Evolutionary conservation across 2,797 vertebrate species (phyloP).

Genomic region (Lindbergichthys nudifrons): DNA sequence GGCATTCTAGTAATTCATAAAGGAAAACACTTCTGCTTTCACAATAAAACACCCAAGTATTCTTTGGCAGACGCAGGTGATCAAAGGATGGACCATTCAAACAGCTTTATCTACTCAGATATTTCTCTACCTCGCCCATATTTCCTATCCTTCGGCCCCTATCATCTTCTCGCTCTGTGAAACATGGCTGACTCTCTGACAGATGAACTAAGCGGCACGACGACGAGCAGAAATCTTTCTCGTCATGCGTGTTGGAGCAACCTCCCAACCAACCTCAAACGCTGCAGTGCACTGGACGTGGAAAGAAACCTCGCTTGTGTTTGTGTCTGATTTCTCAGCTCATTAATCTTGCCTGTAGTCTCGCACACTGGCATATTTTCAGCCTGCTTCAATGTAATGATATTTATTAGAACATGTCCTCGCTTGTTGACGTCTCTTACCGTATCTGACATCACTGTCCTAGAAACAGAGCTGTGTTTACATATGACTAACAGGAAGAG

Average conservation of each 20-base stretch:
- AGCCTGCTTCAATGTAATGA: constrained; percentile 72
- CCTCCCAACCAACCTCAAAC: constrained; percentile 47
- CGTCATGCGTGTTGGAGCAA: constrained; percentile 61
- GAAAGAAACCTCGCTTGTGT: constrained; percentile 43
- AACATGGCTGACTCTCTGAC: constrained; percentile 65
- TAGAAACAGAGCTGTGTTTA: constrained; percentile 65
- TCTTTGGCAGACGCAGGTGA: no score
- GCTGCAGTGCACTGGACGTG: constrained; percentile 42
- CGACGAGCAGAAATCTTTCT: constrained; percentile 59
- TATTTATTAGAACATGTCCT: constrained; percentile 78
- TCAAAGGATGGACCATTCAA: not conserved
- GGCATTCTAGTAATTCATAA: not conserved
- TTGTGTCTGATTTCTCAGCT: constrained; percentile 77
- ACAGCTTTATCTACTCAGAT: constrained; percentile 26
- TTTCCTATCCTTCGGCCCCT: constrained; percentile 45
- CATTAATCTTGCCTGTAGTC: constrained; percentile 74
- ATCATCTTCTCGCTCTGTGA: constrained; percentile 41
- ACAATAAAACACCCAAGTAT: no score
- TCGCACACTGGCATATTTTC: constrained; percentile 68
- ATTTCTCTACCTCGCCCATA: constrained; percentile 2
- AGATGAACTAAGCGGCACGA: constrained; percentile 65
- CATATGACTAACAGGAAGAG: constrained; percentile 56
- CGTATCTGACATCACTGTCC: constrained; percentile 72
- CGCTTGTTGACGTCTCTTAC: constrained; percentile 67
- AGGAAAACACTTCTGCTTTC: not conserved